Conservation (phyloP, 2,113 vertebrate species). For the Notothenia coriiceps region DNA sequence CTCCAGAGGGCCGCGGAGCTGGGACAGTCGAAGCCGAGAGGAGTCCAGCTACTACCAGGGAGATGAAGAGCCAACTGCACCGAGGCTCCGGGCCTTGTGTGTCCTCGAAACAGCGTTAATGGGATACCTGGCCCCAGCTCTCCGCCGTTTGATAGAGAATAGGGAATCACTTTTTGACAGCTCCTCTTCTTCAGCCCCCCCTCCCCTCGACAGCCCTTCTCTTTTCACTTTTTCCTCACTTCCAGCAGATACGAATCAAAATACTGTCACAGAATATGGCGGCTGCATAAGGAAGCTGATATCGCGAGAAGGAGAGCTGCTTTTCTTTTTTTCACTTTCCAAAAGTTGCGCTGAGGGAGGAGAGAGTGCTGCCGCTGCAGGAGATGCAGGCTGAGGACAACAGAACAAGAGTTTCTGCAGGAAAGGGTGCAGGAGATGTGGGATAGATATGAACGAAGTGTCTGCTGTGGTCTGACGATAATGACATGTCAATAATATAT, state of each 20-base stretch:
- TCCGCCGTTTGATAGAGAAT: conserved; percentile 68
- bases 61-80: conserved; percentile 66
- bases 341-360: conserved; percentile 45
- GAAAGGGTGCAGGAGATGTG: neutral
- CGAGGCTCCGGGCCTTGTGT: conserved; percentile 81
- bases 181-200: conserved; percentile 75
- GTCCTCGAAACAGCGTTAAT: conserved; percentile 67
- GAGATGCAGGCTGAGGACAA: neutral
- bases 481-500: too few species aligned
- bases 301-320: conserved; percentile 86
- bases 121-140: conserved; percentile 62
- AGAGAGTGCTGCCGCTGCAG: conserved; percentile 20
- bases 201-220: conserved; percentile 77
- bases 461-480: neutral
- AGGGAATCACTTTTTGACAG: conserved; percentile 79
- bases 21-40: conserved; percentile 69
- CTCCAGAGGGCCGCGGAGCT: conserved; percentile 84
- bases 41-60: conserved; percentile 60
- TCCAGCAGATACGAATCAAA: conserved; percentile 91
- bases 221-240: conserved; percentile 82
- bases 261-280: conserved; percentile 95
- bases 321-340: conserved; percentile 40
- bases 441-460: neutral
- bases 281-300: conserved; percentile 81
- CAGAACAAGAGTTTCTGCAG: too few species aligned